Evolutionary conservation across 2,797 vertebrate species (phyloP).

Genomic region (Alauda arvensis): DNA sequence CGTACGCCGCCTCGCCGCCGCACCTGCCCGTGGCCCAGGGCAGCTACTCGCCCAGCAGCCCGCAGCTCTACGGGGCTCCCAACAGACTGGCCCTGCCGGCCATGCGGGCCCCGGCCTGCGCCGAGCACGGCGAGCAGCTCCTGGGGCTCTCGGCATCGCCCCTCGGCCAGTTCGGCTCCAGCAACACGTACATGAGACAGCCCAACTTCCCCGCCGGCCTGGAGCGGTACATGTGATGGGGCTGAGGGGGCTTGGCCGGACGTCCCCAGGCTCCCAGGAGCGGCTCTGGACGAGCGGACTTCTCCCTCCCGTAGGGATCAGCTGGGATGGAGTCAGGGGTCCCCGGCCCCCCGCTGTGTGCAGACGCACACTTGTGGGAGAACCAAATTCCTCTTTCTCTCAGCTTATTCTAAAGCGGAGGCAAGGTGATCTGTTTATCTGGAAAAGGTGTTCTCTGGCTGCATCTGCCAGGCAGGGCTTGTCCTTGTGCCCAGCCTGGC

Average conservation of each 20-base stretch:
- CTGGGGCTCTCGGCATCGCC: constrained; percentile 70
- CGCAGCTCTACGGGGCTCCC: constrained; percentile 82
- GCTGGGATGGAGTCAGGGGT: not conserved
- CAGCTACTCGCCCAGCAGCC: constrained; percentile 78
- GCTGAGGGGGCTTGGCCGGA: not conserved
- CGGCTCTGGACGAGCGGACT: not conserved
- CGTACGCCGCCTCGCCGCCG: constrained; percentile 80
- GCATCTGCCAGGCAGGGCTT: not conserved
- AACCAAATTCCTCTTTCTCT: not conserved
- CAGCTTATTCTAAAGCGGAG: not conserved
- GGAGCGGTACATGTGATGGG: constrained; percentile 87
- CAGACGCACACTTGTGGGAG: fast-evolving
- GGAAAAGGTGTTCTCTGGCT: not conserved
- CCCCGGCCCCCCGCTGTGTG: not conserved
- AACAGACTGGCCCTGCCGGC: constrained; percentile 79
- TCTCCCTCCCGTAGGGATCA: not conserved
- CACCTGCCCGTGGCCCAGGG: constrained; percentile 76
- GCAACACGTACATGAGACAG: constrained; percentile 85
- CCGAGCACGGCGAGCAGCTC: constrained; percentile 85
- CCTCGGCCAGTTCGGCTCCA: constrained; percentile 69
- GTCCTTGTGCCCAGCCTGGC: not conserved
- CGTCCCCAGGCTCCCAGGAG: not conserved
- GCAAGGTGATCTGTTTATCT: not conserved
- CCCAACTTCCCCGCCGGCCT: constrained; percentile 83
- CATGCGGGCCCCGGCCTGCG: constrained; percentile 77